Percentiles rank a stretch among this genome's conserved stretches.
Evolutionary conservation across 2,797 vertebrate species (phyloP).

Genomic region (Helostoma temminkii): DNA sequence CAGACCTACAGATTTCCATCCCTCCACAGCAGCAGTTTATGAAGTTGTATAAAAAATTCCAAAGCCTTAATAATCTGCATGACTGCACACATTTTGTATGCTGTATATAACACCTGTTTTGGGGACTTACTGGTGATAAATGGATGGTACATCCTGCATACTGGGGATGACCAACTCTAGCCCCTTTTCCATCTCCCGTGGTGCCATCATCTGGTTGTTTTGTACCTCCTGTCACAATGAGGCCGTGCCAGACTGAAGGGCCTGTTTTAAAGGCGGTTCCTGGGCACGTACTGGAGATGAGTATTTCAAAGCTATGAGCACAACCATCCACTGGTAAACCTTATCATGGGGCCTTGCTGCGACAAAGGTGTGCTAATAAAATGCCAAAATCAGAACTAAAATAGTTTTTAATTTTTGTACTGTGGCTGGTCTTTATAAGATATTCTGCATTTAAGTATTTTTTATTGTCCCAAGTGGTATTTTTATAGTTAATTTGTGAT

Average conservation of each 20-base stretch:
- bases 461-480: neutral
- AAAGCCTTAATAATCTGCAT: too few relatives aligned
- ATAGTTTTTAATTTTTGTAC: conserved; percentile 2
- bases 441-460: neutral
- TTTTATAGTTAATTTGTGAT: neutral
- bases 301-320: conserved; percentile 27
- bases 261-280: conserved; percentile 45
- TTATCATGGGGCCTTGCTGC: conserved; percentile 9
- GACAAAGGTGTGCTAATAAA: too few relatives aligned
- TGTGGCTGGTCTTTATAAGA: neutral
- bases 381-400: neutral
- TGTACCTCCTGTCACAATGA: conserved; percentile 66
- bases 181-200: conserved; percentile 56
- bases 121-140: conserved; percentile 55
- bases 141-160: conserved; percentile 33
- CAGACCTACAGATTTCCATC: too few relatives aligned
- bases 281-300: conserved; percentile 37
- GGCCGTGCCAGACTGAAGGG: conserved; percentile 59
- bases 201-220: conserved; percentile 74
- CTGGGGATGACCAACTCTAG: conserved; percentile 48
- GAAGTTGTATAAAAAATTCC: too few relatives aligned
- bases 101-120: conserved; percentile 40
- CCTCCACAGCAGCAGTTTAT: too few relatives aligned
- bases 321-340: conserved; percentile 13
- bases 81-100: neutral